A percentile compares a stretch with the other conserved stretches of the same genome.
phyloP scores from a whole-genome alignment of 2,888 invertebrate genomes.

The Calliopum simillimum region DNA sequence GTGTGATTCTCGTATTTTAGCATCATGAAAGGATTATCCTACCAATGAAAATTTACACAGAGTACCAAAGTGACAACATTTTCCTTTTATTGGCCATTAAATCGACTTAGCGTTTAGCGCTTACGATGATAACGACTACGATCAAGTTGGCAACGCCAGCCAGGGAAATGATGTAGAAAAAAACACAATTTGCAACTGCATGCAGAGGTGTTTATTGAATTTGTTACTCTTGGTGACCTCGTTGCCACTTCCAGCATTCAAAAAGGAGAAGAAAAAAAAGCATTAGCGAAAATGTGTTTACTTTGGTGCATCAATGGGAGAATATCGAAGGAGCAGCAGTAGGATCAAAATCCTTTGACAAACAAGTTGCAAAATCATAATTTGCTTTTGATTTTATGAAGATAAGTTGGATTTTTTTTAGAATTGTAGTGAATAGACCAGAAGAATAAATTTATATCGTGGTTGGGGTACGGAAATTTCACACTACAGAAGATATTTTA shows the following conservation, averaged over 20 bases:
- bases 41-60: slow-evolving; percentile 42
- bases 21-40: slow-evolving; percentile 43
- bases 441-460: neutral
- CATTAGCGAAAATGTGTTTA: slow-evolving; percentile 14
- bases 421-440: slow-evolving; percentile 16
- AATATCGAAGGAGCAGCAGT: too few species aligned
- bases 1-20: slow-evolving; percentile 22
- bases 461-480: too few species aligned
- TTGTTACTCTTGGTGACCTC: slow-evolving; percentile 9
- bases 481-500: too few species aligned
- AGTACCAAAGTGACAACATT: slow-evolving; percentile 65
- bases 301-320: neutral
- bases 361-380: slow-evolving; percentile 42
- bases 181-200: slow-evolving; percentile 4
- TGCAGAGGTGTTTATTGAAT: slow-evolving; percentile 44
- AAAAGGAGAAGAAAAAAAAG: neutral
- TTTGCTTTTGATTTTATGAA: slow-evolving; percentile 44
- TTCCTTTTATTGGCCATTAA: slow-evolving; percentile 67
- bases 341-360: slow-evolving; percentile 42
- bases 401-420: slow-evolving; percentile 42
- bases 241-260: slow-evolving; percentile 14
- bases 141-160: neutral
- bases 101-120: slow-evolving; percentile 61
- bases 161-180: neutral
- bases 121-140: neutral